These are phyloP conservation scores for Oligia strigilis DNA, from an alignment of 2,888 invertebrate species.

Conservation along the genomic window DNA sequence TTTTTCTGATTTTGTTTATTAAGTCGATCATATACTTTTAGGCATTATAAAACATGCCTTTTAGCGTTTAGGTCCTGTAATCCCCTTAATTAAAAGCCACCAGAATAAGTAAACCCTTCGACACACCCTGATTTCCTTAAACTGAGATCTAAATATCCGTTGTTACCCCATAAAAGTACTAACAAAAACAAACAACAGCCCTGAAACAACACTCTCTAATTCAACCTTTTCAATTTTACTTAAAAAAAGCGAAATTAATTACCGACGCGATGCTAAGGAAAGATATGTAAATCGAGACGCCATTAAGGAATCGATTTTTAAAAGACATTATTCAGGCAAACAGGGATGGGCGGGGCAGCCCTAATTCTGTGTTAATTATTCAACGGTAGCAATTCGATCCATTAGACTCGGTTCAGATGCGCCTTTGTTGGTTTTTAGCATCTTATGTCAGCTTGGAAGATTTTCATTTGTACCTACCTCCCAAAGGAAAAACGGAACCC, in stretches of 20 bases:
- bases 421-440: slow-evolving; percentile 30
- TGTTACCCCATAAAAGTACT: slow-evolving; percentile 23
- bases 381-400: slow-evolving; percentile 75
- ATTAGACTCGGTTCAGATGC: slow-evolving; percentile 66
- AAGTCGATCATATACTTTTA: too few species aligned
- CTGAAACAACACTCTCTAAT: slow-evolving; percentile 45
- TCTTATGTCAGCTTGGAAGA: background rate
- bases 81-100: background rate
- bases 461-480: background rate
- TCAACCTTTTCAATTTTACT: slow-evolving; percentile 55
- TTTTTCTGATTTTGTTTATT: too few species aligned
- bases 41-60: too few species aligned
- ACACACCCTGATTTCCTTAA: background rate
- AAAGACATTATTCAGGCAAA: slow-evolving; percentile 82
- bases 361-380: slow-evolving; percentile 86
- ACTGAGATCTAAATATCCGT: slow-evolving; percentile 20
- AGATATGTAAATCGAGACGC: slow-evolving; percentile 74
- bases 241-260: slow-evolving; percentile 66
- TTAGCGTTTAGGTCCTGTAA: too few species aligned
- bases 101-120: background rate
- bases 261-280: slow-evolving; percentile 67
- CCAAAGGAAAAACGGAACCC: too few species aligned
- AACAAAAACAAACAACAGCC: slow-evolving; percentile 54
- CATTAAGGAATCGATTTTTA: slow-evolving; percentile 76
- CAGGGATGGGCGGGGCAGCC: slow-evolving; percentile 70